Base-by-base conservation (phyloP, 30 jellyfish, hydroid and myxozoan genomes). In the Pelagia noctiluca region DNA sequence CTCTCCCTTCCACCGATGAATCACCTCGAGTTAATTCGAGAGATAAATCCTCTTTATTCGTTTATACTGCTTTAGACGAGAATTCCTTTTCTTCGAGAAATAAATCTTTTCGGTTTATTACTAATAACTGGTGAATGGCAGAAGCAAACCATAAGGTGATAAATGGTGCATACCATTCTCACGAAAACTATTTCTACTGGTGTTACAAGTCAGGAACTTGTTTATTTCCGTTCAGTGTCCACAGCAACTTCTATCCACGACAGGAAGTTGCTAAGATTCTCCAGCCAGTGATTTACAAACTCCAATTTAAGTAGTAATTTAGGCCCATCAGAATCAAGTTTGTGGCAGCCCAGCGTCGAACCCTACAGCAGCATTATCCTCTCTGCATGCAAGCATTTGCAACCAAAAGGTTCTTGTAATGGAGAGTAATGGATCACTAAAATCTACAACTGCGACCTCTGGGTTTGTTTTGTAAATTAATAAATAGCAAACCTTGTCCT, bases 171-270 rank as follows among this genome's bases (percentile, higher is more conserved):
- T n/a, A n/a, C n/a, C n/a, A n/a, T n/a, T n/a, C 80, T 82, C 92
- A 82, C 90, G 71, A n/a, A n/a, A n/a, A n/a, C n/a, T n/a, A n/a
- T 49, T 80, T 66, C 90, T 32, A 47, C 34, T 26, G 80, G 74
- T 38, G 78, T 49, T 80, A 48, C 48, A 10, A 10, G 21, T 52
- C 68, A 52, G 28, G 26, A 52, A 10, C 68, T 52, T 52, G 68
- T 52, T 52, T 52, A 52, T 52, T 82, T 82, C 74, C 85, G 83
- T 86, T 80, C 92, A 68, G 92, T 82, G 68, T 62, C 53, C 92
- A 82, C 92, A 82, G 92, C 67, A 54, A 69, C 42, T 33, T 82
- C 92, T 50, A 60, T 57, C 50, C 47, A 68, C 48, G 21, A 66
- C 92, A 82, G 92, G 92, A 82, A 82, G 85, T 71, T 82, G 35